Percentiles rank a stretch among this genome's conserved stretches.
Evolutionary conservation across 1,140 invertebrate genomes (phyloP).

Genomic region (Tetraneura akinire): DNA sequence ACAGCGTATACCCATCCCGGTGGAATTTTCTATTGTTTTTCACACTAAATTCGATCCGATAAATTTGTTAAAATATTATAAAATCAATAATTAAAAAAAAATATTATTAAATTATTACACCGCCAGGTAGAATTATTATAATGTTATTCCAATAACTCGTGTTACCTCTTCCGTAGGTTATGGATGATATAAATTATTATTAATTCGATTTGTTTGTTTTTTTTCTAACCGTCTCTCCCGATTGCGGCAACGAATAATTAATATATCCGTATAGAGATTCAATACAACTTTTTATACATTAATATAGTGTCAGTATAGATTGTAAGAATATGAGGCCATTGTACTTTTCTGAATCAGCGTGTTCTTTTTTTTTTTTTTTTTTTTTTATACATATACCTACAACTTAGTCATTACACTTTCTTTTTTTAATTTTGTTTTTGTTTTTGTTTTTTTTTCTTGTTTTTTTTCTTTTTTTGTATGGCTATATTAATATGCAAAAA

Average conservation of each 20-base stretch:
- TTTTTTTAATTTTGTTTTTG: conserved; percentile 2
- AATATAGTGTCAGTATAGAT: conserved; percentile 39
- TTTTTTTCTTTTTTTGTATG: conserved; percentile 34
- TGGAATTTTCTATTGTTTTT: conserved; percentile 38
- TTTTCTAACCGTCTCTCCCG: background rate
- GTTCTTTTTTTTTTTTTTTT: conserved; percentile 40
- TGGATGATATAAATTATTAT: conserved; percentile 13
- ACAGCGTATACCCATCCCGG: conserved; percentile 3
- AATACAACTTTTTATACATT: background rate
- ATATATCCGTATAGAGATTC: background rate
- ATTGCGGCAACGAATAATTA: conserved; percentile 8
- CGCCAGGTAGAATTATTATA: conserved; percentile 7
- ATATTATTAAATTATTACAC: background rate
- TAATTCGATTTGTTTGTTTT: background rate
- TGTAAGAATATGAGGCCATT: conserved; percentile 48
- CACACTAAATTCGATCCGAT: background rate
- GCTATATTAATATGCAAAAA: conserved; percentile 42
- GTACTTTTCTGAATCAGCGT: conserved; percentile 47
- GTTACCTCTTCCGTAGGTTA: conserved; percentile 38
- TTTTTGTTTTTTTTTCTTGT: conserved; percentile 27
- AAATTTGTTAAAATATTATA: background rate
- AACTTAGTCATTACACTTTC: conserved; percentile 45
- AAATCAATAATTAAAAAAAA: no score
- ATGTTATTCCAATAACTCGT: background rate
- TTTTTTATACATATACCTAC: no score